Evolutionary conservation across 2,888 invertebrate genomes (phyloP), one percentile per base, ranked within the genome.

Genomic region (Pristionchus mayeri): DNA sequence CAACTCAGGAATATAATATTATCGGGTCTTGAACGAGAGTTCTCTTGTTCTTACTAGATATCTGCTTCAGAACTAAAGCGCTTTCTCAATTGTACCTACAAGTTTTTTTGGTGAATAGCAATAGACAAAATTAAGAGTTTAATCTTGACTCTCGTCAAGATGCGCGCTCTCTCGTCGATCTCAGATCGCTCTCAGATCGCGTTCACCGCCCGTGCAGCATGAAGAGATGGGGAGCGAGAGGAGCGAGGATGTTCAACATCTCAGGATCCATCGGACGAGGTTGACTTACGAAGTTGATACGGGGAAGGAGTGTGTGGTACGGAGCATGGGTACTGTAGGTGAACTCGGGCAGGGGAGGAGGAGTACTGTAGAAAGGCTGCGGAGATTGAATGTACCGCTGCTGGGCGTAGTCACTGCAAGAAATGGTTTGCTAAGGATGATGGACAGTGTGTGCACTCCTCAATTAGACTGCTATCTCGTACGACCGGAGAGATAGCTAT

Each of bases 271-370:
- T 60, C 60, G 27, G 27, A 7, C 6, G 27, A 11, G 60, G 30
- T 0, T 27, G 30, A 76, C 76, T 76, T 48, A 76, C 76, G 48
- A 40, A 76, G 44, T n/a, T 24, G 34, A 84, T 71, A 0, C 75
- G 63, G 24, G 84, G 84, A 54, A 84, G 54, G 54, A 79, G 34
- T 4, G 76, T 78, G 63, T 34, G 54, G 0, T 21, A 34, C 4
- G 9, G 30, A 48, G 48, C 18, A 9, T 67, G 24, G 50, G 71
- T 40, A 40, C 48, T 24, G 71, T 4, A 44, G 67, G 24, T 85
- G 85, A 21, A 85, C 84, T 3, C 9, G 79, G 48, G 16, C 6
- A 48, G 50, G 9, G 76, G 44, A 30, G 75, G 21, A n/a, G 84
- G 54, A 2, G 54, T 30, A 11, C 44, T 50, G 76, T 63, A 48